Evolutionary conservation across 1,140 invertebrate genomes (phyloP), one percentile per base, ranked within the genome.

Genomic region (Amyelois transitella): DNA sequence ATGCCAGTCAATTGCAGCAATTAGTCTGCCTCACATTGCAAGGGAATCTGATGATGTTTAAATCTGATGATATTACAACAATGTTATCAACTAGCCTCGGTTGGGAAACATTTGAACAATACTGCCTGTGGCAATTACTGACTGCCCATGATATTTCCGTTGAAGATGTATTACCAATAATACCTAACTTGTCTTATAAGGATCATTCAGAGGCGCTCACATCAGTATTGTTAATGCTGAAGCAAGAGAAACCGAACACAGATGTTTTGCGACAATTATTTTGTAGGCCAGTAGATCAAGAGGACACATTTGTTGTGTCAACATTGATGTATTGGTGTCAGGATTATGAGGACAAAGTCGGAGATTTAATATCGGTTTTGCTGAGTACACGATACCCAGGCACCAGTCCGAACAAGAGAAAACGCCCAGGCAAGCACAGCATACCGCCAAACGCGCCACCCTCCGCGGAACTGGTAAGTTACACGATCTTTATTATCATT

Each of bases 41-140:
- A 86, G 96, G 96, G 44, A 94, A 95, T 72, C 84, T 96, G 21
- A 91, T 92, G 64, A 94, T 96, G 92, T 92, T 96, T 45, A 94
- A 94, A 73, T 92, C 91, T 38, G 94, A 96, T 65, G 92, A 92
- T 18, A 90, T 96, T 21, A 91, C 92, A 24, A 88, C 90, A 24
- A 89, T 96, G 75, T 74, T 95, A 73, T 95, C 93, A 64, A 93
- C 94, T 8, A 98, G 95, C 76, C 89, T 99, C 51, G 91, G 92
- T 53, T 99, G 97, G 97, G 97, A 99, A 82, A 98, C 97, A 1
- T 96, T 98, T 69, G 98, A 99, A 82, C 98, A 99, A 77, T 95
- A 96, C 76, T 98, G 96, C 77, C 91, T 99, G 6, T 99, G 98
- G 98, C 96, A 98, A 88, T 90, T 99, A 24, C 92, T 98, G 32